These are phyloP conservation scores for Teleogryllus occipitalis DNA, from an alignment of 1,140 invertebrate genomes.

Conservation along the genomic window DNA sequence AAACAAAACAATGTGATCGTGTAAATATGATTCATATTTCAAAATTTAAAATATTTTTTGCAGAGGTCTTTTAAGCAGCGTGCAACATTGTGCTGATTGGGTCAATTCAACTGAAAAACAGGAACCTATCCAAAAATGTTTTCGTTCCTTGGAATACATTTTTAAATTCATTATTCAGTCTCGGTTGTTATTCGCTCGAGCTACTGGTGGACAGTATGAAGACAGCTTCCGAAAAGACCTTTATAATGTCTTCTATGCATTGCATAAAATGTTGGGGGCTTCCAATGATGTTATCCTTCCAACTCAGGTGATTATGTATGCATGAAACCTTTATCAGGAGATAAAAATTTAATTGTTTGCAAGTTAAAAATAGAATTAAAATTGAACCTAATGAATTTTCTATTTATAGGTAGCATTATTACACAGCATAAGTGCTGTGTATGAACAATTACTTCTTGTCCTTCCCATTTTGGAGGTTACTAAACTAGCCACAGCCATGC, in stretches of 20 bases:
- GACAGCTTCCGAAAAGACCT: constrained; percentile 75
- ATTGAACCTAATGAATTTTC: not conserved
- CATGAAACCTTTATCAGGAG: not conserved
- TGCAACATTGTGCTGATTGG: constrained; percentile 85
- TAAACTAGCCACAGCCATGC: constrained; percentile 55
- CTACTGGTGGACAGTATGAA: constrained; percentile 78
- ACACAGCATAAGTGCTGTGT: constrained; percentile 38
- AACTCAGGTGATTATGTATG: constrained; percentile 54
- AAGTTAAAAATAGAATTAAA: not conserved
- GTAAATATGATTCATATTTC: not conserved
- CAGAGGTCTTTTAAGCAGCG: constrained; percentile 74
- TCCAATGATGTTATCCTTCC: constrained; percentile 63
- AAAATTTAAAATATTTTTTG: constrained; percentile 12
- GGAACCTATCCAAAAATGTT: constrained; percentile 82
- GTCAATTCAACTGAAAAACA: constrained; percentile 75
- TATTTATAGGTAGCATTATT: constrained; percentile 48
- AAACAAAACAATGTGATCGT: not conserved
- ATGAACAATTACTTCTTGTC: constrained; percentile 42
- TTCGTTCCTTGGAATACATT: constrained; percentile 85
- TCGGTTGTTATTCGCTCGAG: constrained; percentile 74
- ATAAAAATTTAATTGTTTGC: not conserved
- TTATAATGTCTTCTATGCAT: constrained; percentile 60
- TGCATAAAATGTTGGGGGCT: constrained; percentile 65
- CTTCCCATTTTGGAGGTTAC: constrained; percentile 56
- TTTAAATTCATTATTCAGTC: constrained; percentile 94